These are phyloP conservation scores for Hemicordylus capensis DNA, from an alignment of 2,113 vertebrate species.

Conservation along the genomic window DNA sequence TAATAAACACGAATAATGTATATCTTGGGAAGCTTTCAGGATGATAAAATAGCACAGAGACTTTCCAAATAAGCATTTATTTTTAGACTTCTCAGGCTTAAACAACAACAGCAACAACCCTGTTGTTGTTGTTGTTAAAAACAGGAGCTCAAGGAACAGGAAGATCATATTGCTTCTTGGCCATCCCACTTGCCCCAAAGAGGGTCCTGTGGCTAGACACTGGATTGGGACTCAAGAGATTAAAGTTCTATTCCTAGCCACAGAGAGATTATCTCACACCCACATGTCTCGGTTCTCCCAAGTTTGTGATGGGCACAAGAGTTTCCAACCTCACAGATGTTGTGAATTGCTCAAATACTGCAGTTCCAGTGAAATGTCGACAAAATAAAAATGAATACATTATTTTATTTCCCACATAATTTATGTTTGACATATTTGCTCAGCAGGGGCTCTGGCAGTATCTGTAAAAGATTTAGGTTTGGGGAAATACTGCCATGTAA, in stretches of 20 bases:
- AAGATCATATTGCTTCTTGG: conserved; percentile 3
- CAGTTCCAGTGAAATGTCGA: conserved; percentile 9
- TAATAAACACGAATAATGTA: conserved; percentile 9
- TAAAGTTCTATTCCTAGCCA: neutral
- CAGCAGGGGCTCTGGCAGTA: neutral
- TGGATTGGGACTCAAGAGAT: neutral
- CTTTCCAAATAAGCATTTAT: neutral
- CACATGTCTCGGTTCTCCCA: conserved; percentile 10
- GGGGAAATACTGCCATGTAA: neutral
- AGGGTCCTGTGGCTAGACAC: neutral
- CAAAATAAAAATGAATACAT: conserved; percentile 26
- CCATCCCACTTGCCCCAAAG: neutral
- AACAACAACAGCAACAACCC: no score
- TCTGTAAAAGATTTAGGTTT: neutral
- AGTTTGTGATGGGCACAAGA: conserved; percentile 15
- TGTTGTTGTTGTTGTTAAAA: no score
- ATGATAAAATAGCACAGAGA: neutral
- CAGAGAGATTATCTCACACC: conserved; percentile 7
- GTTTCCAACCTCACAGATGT: conserved; percentile 20
- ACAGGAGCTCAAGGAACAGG: neutral
- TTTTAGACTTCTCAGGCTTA: neutral
- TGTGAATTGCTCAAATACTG: conserved; percentile 19
- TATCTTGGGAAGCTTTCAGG: neutral
- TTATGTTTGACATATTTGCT: neutral
- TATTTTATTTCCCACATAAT: conserved; percentile 33